Conservation (phyloP, 1,140 invertebrate species). For the Marisa cornuarietis region DNA sequence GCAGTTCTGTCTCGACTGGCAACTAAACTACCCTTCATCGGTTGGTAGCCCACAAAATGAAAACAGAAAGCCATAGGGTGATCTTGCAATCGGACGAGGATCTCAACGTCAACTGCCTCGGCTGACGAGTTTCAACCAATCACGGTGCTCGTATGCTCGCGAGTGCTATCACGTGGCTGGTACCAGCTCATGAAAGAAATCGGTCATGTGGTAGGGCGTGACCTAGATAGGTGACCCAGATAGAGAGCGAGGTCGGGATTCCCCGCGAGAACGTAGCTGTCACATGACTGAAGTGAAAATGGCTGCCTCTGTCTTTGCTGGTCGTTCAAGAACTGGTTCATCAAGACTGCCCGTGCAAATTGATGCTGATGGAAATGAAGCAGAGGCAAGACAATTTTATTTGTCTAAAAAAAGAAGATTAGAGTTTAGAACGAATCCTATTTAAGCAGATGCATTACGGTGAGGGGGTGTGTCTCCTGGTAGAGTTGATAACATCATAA, state of each 20-base stretch:
- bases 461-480: neutral
- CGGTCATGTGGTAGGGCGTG: neutral
- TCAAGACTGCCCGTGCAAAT: conserved; percentile 41
- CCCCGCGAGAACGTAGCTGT: neutral
- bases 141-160: conserved; percentile 3
- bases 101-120: conserved; percentile 37
- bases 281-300: conserved; percentile 49
- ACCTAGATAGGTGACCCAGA: neutral
- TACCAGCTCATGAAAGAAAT: conserved; percentile 18
- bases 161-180: conserved; percentile 21
- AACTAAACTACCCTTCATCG: too few species aligned
- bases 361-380: conserved; percentile 60
- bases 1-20: too few species aligned
- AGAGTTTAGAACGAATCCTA: neutral
- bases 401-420: neutral
- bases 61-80: conserved; percentile 5
- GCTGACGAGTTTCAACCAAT: conserved; percentile 41
- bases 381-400: conserved; percentile 39
- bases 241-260: conserved; percentile 10
- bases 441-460: neutral
- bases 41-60: too few species aligned
- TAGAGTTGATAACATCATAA: neutral
- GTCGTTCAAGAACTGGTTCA: conserved; percentile 49
- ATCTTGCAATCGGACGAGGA: conserved; percentile 18
- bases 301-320: conserved; percentile 58